Base-by-base conservation (phyloP, 1,140 invertebrate species). In the Atopsyche davidsoni region DNA sequence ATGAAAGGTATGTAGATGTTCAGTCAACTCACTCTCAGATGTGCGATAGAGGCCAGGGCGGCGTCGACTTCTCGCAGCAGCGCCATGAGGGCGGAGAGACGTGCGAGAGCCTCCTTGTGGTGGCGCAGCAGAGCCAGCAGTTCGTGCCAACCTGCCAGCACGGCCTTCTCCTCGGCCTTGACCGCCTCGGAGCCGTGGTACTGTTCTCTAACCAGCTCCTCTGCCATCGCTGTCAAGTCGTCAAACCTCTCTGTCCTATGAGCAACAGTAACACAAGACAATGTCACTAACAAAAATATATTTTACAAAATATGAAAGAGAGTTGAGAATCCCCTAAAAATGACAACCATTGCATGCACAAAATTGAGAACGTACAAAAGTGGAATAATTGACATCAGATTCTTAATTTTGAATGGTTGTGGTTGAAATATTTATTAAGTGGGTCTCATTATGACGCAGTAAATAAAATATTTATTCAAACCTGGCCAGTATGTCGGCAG, bases 61-160 rank as follows among this genome's bases (percentile, higher is more conserved):
- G 90, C 89, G 46, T 97, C 94, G n/a, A 95, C 89, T 65, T 97
- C 94, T 46, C 92, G 71, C 61, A 95, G 77, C 61, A 95, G 75
- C 36, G 81, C 79, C 85, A 95, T 92, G 2, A 96, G 71, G 24
- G 81, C 81, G 44, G 82, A 85, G 56, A 89, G 75, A 11, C 78
- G 78, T 0, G 77, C 82, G n/a, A 99, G 72, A 61, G 89, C 87
- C 1, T 75, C 66, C 56, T 92, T 83, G 62, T 96, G 93, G 56
- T 88, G 81, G 59, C 94, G 86, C 38, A 98, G 75, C 18, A 97
- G 75, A 4, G 82, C 77, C 25, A 98, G 70, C 21, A 99, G 73
- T 49, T 90, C 81, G 13, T 83, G 76, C 95, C 95, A 99, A 62
- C 89, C 83, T 11, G 80, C 72, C 58, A 94, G 78, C 11, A 99